Evolutionary conservation across 1,140 invertebrate species (phyloP), one percentile per base, ranked within the genome.

Genomic region (Stegodyphus dumicola): DNA sequence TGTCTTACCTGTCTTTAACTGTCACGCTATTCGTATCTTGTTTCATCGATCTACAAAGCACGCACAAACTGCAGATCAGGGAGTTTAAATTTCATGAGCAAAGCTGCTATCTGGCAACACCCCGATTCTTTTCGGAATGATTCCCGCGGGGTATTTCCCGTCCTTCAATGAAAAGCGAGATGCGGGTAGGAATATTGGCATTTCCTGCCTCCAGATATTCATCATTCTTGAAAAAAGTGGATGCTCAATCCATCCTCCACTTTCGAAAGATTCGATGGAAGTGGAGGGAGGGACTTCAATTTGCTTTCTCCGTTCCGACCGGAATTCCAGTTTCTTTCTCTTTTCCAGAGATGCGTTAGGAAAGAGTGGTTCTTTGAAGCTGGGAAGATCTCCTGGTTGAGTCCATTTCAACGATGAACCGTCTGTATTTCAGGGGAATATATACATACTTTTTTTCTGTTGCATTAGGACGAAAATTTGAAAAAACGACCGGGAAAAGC

Each of bases 311-410:
- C n/a, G n/a, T 67, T 9, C n/a, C n/a, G 18, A 67, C 66, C 66
- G 66, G 66, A 67, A 67, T 67, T 67, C 66, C 66, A 67, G n/a
- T 67, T 67, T 67, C 66, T 67, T 67, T 67, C n/a, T 67, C 66
- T 67, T 67, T 67, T 17, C 15, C 17, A 7, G 66, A 9, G 15
- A 67, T 15, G n/a, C 66, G 66, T 67, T 67, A 67, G 66, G 66
- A 17, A 18, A 18, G 18, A 17, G 66, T 11, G 33, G 66, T 18
- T 67, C n/a, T 18, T 18, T 67, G 66, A 18, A 18, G 9, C n/a
- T 67, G 66, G 33, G 6, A 67, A 15, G 33, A 15, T 15, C 66
- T 10, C 7, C 6, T 6, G 66, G n/a, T 7, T 67, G 33, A 33
- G 33, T 9, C 17, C 11, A 17, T 18, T 17, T 9, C 15, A 67